Evolutionary conservation across 2,113 vertebrate species (phyloP), one percentile per base, ranked within the genome.

Genomic region (Polyodon spathula): DNA sequence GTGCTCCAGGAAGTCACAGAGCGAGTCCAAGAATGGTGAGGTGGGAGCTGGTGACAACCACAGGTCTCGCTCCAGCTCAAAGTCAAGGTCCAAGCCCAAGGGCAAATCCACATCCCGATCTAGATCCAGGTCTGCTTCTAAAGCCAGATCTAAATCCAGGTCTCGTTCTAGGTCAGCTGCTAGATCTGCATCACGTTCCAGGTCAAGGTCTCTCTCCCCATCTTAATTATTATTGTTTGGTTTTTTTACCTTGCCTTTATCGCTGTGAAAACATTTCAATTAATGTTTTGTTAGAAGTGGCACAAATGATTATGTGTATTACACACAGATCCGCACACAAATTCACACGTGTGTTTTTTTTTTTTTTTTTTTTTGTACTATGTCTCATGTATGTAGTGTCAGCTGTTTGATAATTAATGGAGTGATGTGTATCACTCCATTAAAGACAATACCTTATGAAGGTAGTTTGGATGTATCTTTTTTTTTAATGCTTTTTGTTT

Each of bases 151-250:
- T 7, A 69, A 69, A n/a, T 93, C 91, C 61, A 87, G 81, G 73
- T 88, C 85, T 40, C 71, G 76, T 39, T 87, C 88, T 64, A 78
- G 84, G 60, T 88, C 88, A 59, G 78, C 76, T 27, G 87, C 86
- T 66, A 77, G 78, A 58, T 88, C 86, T 0, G 77, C 2, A 6
- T 90, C 88, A 48, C 71, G 42, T 43, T 89, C 87, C 1, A 76
- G 65, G 58, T 80, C 84, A 2, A 73, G 87, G 72, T 88, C 89
- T 65, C 83, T 74, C 42, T 96, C 93, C 42, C 78, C 87, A 56
- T 94, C 93, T 8, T 75, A 71, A 1, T 86, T n/a, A n/a, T 80
- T 3, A 4, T 59, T 70, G 40, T 70, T 12, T 61, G 54, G 17
- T 14, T 16, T 38, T 68, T 59, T 55, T 66, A 27, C 59, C 61